phyloP scores from a whole-genome alignment of 2,888 invertebrate genomes.

The Eurois occulta region DNA sequence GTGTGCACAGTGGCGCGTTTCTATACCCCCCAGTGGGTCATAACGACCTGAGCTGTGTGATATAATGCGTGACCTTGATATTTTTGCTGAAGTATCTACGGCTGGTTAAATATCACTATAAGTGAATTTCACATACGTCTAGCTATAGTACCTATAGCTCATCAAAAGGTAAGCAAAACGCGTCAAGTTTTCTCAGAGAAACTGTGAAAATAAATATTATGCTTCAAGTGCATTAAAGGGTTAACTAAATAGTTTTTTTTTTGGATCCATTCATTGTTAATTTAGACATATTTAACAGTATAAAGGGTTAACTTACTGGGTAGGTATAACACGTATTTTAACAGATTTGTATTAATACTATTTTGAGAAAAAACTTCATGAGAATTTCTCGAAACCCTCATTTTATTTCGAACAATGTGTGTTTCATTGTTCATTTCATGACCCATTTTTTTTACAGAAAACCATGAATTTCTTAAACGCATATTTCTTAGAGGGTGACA shows the following conservation, averaged over 20 bases:
- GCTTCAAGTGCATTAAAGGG: no score
- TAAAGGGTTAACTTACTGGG: no score
- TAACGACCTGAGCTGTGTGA: constrained; percentile 25
- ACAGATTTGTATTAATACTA: no score
- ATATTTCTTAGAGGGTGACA: neutral
- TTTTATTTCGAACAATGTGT: no score
- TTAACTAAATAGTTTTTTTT: no score
- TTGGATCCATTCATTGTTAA: no score
- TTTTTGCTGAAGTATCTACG: constrained; percentile 1
- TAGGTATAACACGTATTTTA: no score
- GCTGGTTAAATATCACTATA: constrained; percentile 16
- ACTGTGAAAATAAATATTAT: no score
- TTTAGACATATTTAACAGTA: no score
- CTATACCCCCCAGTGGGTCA: constrained; percentile 24
- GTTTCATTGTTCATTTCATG: neutral
- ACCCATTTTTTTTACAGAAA: constrained; percentile 1
- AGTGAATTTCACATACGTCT: neutral
- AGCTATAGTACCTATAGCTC: neutral
- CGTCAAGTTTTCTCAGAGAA: neutral
- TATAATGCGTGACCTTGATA: constrained; percentile 21
- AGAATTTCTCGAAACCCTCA: constrained; percentile 13
- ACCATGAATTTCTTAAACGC: neutral
- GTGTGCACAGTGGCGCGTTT: constrained; percentile 57
- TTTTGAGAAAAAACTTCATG: no score
- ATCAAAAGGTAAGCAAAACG: neutral